Conservation (phyloP, 2,797 vertebrate genomes). For the Helicolenus hilgendorfi region DNA sequence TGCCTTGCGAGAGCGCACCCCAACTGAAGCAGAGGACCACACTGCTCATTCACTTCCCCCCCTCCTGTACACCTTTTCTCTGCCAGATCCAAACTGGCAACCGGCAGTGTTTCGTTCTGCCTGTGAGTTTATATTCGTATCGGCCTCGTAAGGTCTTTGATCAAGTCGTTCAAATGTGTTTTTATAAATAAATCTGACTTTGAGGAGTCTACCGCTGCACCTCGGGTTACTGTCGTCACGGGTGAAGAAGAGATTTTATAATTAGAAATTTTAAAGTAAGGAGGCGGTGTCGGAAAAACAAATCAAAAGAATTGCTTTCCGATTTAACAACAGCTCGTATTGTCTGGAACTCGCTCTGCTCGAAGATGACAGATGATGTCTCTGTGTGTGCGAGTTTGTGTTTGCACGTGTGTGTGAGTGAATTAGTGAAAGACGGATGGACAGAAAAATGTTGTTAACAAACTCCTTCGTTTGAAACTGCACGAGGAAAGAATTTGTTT, state of each 20-base stretch:
- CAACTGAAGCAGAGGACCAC: neutral
- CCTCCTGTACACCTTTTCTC: neutral
- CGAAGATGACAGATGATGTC: slow-evolving; percentile 6
- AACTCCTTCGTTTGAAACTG: slow-evolving; percentile 13
- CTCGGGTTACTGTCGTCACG: neutral
- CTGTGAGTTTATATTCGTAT: neutral
- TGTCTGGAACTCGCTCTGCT: neutral
- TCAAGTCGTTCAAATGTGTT: slow-evolving; percentile 4
- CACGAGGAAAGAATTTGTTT: neutral
- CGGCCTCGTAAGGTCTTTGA: neutral
- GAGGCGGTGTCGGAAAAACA: neutral
- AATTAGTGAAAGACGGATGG: slow-evolving; percentile 24
- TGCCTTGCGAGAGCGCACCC: neutral
- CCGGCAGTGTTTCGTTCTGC: neutral
- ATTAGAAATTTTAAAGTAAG: slow-evolving; percentile 38
- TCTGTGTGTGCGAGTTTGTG: neutral
- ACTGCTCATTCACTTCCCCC: neutral
- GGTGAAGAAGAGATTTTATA: slow-evolving; percentile 33
- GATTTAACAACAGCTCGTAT: neutral
- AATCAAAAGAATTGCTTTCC: slow-evolving; percentile 7
- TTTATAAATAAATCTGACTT: slow-evolving; percentile 26
- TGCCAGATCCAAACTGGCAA: slow-evolving; percentile 1
- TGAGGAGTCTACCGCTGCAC: neutral
- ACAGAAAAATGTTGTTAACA: slow-evolving; percentile 10
- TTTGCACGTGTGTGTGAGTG: neutral